Evolutionary conservation across 2,888 invertebrate genomes (phyloP).

Genomic region (Temnothorax ravouxi): DNA sequence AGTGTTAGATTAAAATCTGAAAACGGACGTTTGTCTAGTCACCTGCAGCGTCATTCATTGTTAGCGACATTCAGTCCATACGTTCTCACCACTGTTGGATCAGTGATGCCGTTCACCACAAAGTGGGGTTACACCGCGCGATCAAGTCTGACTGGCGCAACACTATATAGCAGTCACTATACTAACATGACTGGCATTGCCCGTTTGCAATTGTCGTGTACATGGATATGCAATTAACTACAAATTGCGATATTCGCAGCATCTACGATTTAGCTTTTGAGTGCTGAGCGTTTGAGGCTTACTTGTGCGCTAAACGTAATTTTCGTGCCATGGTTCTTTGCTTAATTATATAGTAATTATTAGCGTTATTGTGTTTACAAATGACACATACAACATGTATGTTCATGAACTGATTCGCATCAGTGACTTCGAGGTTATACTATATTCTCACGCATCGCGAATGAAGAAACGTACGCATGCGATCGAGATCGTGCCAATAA

Average conservation of each 20-base stretch:
- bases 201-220: constrained; percentile 31
- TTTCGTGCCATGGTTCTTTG: neutral
- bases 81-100: neutral
- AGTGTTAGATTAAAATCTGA: neutral
- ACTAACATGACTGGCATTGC: constrained; percentile 8
- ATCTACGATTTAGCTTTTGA: neutral
- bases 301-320: neutral
- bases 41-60: neutral
- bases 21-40: neutral
- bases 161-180: constrained; percentile 20
- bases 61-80: neutral
- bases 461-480: neutral
- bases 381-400: neutral
- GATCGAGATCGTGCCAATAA: neutral
- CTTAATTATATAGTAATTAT: neutral
- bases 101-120: constrained; percentile 16
- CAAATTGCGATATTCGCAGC: neutral
- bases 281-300: neutral
- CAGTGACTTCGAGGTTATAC: neutral
- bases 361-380: neutral
- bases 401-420: neutral
- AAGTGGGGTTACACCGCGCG: constrained; percentile 9
- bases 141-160: constrained; percentile 15
- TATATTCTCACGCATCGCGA: neutral
- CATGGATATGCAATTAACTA: constrained; percentile 31